phyloP scores from a whole-genome alignment of 2,888 invertebrate genomes.

The Brassicogethes aeneus region DNA sequence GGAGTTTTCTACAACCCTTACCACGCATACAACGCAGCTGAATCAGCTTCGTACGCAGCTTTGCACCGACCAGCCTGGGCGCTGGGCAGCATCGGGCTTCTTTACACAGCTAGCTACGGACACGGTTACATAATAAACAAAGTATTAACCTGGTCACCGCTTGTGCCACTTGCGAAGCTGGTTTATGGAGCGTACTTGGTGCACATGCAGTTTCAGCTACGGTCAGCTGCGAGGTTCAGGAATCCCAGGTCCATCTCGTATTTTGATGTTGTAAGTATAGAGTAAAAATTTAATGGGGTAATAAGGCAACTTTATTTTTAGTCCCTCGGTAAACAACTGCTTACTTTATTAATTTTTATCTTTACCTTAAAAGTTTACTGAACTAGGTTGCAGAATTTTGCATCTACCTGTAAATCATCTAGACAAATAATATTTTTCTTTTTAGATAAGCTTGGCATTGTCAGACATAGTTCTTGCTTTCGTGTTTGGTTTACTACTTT shows the following conservation, averaged over 20 bases:
- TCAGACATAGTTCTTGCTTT: slow-evolving; percentile 46
- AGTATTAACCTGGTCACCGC: slow-evolving; percentile 49
- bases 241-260: slow-evolving; percentile 40
- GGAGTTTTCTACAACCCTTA: slow-evolving; percentile 45
- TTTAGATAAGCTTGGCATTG: slow-evolving; percentile 40
- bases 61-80: slow-evolving; percentile 51
- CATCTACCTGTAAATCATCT: no score
- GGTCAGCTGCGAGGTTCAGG: slow-evolving; percentile 44
- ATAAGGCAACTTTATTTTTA: not conserved
- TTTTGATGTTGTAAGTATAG: slow-evolving; percentile 36
- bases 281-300: no score
- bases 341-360: not conserved
- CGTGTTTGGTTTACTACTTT: slow-evolving; percentile 42
- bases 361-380: no score
- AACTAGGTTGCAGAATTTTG: no score
- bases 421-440: no score
- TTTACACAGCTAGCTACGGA: slow-evolving; percentile 48
- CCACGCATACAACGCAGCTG: slow-evolving; percentile 44
- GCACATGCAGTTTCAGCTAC: slow-evolving; percentile 46
- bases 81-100: slow-evolving; percentile 41
- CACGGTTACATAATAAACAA: slow-evolving; percentile 31
- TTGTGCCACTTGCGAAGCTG: slow-evolving; percentile 51
- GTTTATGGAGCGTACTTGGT: slow-evolving; percentile 48
- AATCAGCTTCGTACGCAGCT: slow-evolving; percentile 49
- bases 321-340: not conserved